Percentiles rank a stretch among this genome's conserved stretches.
These are phyloP conservation scores for Drosophila nigricruria DNA, from an alignment of 2,888 invertebrate species.

Conservation along the genomic window DNA sequence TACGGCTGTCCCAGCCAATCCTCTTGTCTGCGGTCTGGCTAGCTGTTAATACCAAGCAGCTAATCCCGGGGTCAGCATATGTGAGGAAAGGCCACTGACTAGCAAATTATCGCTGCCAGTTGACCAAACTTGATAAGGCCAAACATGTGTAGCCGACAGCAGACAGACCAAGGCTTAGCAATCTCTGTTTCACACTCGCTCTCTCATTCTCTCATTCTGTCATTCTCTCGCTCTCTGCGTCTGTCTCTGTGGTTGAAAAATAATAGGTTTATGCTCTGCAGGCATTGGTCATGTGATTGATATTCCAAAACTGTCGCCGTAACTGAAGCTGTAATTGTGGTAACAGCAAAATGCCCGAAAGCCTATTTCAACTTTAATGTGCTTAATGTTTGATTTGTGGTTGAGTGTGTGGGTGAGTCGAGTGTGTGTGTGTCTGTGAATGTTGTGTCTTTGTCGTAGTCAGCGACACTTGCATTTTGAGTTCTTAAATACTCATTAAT, in stretches of 20 bases:
- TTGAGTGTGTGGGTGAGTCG: not conserved
- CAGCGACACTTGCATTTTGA: not conserved
- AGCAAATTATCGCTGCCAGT: slow-evolving; percentile 68
- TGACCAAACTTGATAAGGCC: slow-evolving; percentile 58
- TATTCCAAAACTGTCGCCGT: slow-evolving; percentile 66
- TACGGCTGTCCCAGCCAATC: not conserved
- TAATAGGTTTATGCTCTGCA: slow-evolving; percentile 69
- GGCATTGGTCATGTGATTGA: slow-evolving; percentile 70
- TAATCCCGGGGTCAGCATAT: slow-evolving; percentile 51
- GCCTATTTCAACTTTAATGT: slow-evolving; percentile 57
- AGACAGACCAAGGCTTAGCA: slow-evolving; percentile 21
- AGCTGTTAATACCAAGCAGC: slow-evolving; percentile 54
- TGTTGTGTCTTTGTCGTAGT: not conserved
- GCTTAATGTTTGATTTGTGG: slow-evolving; percentile 47
- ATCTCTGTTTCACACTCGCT: slow-evolving; percentile 3
- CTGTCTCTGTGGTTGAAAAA: slow-evolving; percentile 50
- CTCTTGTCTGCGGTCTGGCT: slow-evolving; percentile 45
- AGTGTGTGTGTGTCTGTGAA: not conserved
- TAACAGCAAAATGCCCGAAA: slow-evolving; percentile 36
- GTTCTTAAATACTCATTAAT: slow-evolving; percentile 5
- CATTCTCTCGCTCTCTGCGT: no score
- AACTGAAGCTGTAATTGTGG: slow-evolving; percentile 47
- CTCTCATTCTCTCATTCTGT: not conserved
- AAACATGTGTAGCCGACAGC: slow-evolving; percentile 50
- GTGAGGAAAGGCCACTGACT: slow-evolving; percentile 30